These are phyloP conservation scores for Aromia moschata DNA, from an alignment of 2,888 invertebrate species.

Conservation along the genomic window DNA sequence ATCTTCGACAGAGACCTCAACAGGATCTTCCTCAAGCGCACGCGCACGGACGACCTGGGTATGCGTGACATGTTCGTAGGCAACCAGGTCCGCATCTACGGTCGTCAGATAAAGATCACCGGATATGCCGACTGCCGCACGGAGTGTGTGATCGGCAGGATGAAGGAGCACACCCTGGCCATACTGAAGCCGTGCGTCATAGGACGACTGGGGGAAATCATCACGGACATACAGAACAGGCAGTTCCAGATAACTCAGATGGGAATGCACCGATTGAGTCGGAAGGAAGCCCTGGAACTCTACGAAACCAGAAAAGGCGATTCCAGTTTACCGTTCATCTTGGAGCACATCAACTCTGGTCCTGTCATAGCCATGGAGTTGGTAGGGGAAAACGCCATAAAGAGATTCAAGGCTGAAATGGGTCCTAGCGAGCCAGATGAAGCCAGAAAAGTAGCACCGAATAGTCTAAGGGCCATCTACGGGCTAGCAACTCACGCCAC, in stretches of 20 bases:
- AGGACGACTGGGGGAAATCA: constrained; percentile 76
- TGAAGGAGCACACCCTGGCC: constrained; percentile 77
- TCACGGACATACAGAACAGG: constrained; percentile 71
- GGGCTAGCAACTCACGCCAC: constrained; percentile 73
- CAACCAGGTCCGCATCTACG: constrained; percentile 74
- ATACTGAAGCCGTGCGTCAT: constrained; percentile 80
- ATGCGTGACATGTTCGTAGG: constrained; percentile 76
- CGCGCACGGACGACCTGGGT: constrained; percentile 72
- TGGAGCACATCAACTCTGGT: constrained; percentile 74
- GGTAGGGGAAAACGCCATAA: constrained; percentile 75
- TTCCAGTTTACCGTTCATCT: constrained; percentile 70
- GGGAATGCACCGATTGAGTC: constrained; percentile 75
- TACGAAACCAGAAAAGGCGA: constrained; percentile 69
- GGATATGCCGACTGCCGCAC: constrained; percentile 79
- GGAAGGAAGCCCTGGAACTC: constrained; percentile 71
- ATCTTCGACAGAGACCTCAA: constrained; percentile 64
- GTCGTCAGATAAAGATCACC: constrained; percentile 76
- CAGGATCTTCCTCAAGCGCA: constrained; percentile 67
- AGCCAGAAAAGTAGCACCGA: constrained; percentile 66
- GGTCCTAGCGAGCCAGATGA: constrained; percentile 72
- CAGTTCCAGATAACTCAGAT: constrained; percentile 66
- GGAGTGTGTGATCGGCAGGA: constrained; percentile 69
- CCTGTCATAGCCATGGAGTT: constrained; percentile 77
- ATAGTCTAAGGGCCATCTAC: constrained; percentile 71
- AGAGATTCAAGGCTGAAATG: constrained; percentile 68